These are phyloP conservation scores for Pelvicachromis taeniatus DNA, from an alignment of 2,113 vertebrate genomes.

Conservation along the genomic window DNA sequence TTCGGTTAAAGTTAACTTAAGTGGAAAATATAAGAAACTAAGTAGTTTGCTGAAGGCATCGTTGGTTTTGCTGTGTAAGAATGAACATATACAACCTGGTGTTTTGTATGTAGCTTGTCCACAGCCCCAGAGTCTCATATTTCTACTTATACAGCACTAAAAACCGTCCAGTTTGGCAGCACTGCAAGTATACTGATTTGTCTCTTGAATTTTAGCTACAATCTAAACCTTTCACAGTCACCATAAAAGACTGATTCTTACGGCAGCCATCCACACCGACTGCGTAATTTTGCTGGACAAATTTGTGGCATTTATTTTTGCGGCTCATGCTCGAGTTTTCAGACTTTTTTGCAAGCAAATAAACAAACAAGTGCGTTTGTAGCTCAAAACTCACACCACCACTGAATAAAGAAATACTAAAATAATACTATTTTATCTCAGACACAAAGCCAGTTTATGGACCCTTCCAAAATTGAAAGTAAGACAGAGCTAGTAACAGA, in stretches of 20 bases:
- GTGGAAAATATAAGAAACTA: neutral
- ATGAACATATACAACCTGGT: neutral
- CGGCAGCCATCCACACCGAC: accelerated
- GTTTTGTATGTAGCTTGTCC: neutral
- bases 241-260: neutral
- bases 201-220: neutral
- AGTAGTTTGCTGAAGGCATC: neutral
- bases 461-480: neutral
- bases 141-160: neutral
- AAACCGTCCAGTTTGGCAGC: neutral
- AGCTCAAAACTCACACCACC: neutral
- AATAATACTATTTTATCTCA: neutral
- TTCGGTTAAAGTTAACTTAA: neutral
- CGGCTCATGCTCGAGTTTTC: neutral
- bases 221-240: neutral
- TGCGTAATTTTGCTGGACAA: accelerated
- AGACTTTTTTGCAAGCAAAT: neutral
- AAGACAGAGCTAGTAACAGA: neutral
- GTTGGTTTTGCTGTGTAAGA: neutral
- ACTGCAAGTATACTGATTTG: neutral
- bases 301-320: neutral
- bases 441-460: neutral
- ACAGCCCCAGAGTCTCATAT: neutral
- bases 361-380: neutral
- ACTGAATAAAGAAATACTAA: neutral